Evolutionary conservation across 2,888 invertebrate species (phyloP).

Genomic region (Platycheirus rosarum): DNA sequence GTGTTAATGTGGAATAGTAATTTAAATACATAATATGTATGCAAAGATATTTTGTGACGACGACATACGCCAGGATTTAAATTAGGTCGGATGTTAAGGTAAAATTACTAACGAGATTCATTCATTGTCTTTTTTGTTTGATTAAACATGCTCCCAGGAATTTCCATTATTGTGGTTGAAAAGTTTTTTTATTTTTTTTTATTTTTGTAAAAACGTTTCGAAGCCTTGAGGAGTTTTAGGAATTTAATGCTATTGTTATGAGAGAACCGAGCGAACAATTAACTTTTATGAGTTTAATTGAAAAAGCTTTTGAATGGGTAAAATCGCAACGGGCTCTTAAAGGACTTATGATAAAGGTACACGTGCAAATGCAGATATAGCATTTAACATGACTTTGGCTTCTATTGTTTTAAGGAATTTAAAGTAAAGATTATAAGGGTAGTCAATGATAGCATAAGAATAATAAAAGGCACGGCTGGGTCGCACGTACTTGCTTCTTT

Average conservation of each 20-base stretch:
- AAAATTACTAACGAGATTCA: conserved; percentile 2
- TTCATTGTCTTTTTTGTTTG: conserved; percentile 19
- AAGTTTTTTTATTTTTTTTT: no score
- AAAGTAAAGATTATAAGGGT: no score
- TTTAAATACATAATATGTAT: neutral
- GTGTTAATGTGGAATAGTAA: conserved; percentile 6
- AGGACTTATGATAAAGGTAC: no score
- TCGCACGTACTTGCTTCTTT: no score
- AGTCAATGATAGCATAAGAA: no score
- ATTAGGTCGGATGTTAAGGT: neutral
- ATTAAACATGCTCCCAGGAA: conserved; percentile 1
- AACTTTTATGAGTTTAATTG: no score
- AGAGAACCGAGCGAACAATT: neutral
- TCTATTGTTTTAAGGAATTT: no score
- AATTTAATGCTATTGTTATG: neutral
- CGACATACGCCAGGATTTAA: neutral
- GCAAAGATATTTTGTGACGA: neutral
- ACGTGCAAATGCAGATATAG: no score
- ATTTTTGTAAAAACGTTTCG: neutral
- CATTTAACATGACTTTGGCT: no score
- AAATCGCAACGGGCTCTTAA: no score
- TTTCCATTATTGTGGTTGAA: neutral
- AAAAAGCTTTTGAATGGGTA: no score
- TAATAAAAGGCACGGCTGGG: no score
- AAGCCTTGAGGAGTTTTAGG: neutral